These are phyloP conservation scores for Alitta virens DNA, from an alignment of 2,888 invertebrate species.

Conservation along the genomic window DNA sequence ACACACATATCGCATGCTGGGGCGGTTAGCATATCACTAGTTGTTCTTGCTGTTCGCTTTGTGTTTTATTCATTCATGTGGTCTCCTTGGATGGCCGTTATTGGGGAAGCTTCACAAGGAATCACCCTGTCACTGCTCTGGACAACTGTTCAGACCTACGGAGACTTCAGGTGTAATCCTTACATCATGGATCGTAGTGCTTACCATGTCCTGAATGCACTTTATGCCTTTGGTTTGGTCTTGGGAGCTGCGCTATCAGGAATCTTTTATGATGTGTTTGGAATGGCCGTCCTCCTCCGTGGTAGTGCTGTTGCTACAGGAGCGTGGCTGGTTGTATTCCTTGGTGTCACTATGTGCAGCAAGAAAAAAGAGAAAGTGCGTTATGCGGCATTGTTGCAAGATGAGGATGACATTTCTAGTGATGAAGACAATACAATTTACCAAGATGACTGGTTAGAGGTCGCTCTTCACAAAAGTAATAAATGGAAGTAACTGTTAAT, in stretches of 20 bases:
- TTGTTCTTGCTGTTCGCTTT: slow-evolving; percentile 36
- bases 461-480: slow-evolving; percentile 16
- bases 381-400: slow-evolving; percentile 24
- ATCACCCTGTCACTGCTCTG: slow-evolving; percentile 15
- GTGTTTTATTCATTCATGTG: slow-evolving; percentile 46
- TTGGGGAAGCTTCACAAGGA: slow-evolving; percentile 15
- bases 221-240: slow-evolving; percentile 48
- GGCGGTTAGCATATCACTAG: slow-evolving; percentile 37
- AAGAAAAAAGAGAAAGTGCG: slow-evolving; percentile 19
- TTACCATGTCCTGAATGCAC: slow-evolving; percentile 40
- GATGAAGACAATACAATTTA: slow-evolving; percentile 6
- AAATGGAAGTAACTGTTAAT: background rate
- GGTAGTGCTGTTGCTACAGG: slow-evolving; percentile 33
- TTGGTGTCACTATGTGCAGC: slow-evolving; percentile 10
- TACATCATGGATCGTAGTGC: slow-evolving; percentile 44
- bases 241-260: slow-evolving; percentile 45
- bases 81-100: slow-evolving; percentile 37
- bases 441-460: slow-evolving; percentile 28
- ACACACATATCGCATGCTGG: slow-evolving; percentile 41
- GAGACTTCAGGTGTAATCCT: slow-evolving; percentile 26
- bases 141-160: slow-evolving; percentile 17
- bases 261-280: slow-evolving; percentile 39
- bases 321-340: slow-evolving; percentile 17
- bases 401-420: slow-evolving; percentile 11
- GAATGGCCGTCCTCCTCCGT: slow-evolving; percentile 38